These are phyloP conservation scores for Neotragus pygmaeus DNA, from an alignment of 2,113 vertebrate species.

Conservation along the genomic window DNA sequence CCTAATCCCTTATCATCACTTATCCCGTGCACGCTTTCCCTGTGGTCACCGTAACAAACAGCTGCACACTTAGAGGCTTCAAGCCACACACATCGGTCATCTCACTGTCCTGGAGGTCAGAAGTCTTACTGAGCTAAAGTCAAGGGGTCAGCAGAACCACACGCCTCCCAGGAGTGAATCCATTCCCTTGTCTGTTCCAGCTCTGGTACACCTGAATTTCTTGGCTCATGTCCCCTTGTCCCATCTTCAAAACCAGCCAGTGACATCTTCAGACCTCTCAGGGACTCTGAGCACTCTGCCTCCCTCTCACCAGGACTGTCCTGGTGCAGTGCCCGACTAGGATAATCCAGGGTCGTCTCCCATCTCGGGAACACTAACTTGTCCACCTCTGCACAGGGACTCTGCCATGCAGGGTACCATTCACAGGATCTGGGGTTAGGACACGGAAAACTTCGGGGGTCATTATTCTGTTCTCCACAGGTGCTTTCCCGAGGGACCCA, in stretches of 20 bases:
- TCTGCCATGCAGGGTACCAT: background rate
- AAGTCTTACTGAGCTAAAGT: background rate
- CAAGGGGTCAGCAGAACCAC: too few relatives aligned
- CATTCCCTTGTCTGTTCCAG: background rate
- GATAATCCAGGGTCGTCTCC: background rate
- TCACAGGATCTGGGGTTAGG: background rate
- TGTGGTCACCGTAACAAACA: background rate
- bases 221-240: background rate
- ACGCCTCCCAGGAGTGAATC: background rate
- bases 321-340: background rate
- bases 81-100: too few relatives aligned
- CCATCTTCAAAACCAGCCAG: background rate
- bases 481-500: background rate
- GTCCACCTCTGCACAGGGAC: background rate
- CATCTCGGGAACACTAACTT: too few relatives aligned
- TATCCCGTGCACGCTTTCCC: accelerated
- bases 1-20: background rate
- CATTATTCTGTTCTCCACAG: background rate
- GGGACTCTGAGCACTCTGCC: background rate
- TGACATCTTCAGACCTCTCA: background rate
- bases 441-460: background rate
- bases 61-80: too few relatives aligned
- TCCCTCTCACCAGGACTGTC: background rate
- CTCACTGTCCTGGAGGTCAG: background rate
- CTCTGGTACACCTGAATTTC: too few relatives aligned